phyloP scores from a whole-genome alignment of 2,888 invertebrate species.

The Drosophila acutilabella region DNA sequence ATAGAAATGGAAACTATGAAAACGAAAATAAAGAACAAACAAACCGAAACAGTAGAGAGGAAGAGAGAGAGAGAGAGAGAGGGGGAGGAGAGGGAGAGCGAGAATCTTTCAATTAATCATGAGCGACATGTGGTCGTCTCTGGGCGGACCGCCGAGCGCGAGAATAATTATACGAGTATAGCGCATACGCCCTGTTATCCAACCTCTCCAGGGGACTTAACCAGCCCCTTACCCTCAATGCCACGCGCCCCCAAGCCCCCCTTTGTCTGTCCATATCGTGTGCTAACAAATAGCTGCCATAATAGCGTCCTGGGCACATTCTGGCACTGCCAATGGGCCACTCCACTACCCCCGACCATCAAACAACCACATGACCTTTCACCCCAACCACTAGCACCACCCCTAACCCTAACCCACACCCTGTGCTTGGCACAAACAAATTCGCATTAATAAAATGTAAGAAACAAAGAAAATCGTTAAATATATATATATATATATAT shows the following conservation, averaged over 20 bases:
- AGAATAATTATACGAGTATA: constrained; percentile 71
- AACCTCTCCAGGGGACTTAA: constrained; percentile 12
- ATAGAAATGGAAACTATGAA: background rate
- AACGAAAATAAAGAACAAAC: constrained; percentile 33
- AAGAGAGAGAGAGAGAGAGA: too few species aligned
- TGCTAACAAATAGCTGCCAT: constrained; percentile 76
- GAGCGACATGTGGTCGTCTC: constrained; percentile 75
- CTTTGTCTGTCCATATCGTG: constrained; percentile 20
- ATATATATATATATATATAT: constrained; percentile 3
- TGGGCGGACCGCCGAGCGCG: constrained; percentile 69
- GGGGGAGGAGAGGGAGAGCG: too few species aligned
- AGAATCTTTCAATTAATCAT: constrained; percentile 76
- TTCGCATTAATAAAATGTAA: constrained; percentile 66
- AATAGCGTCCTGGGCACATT: constrained; percentile 59
- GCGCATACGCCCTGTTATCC: constrained; percentile 67
- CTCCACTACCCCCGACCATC: background rate
- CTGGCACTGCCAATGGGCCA: constrained; percentile 13
- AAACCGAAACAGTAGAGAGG: constrained; percentile 59
- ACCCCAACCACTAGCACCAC: background rate
- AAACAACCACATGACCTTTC: background rate
- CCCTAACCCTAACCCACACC: background rate
- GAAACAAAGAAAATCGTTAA: background rate
- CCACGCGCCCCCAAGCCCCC: background rate
- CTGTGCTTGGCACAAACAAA: constrained; percentile 48
- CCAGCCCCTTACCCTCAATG: background rate